Evolutionary conservation across 2,113 vertebrate species (phyloP).

Genomic region (Chaetorhynchus papuensis): DNA sequence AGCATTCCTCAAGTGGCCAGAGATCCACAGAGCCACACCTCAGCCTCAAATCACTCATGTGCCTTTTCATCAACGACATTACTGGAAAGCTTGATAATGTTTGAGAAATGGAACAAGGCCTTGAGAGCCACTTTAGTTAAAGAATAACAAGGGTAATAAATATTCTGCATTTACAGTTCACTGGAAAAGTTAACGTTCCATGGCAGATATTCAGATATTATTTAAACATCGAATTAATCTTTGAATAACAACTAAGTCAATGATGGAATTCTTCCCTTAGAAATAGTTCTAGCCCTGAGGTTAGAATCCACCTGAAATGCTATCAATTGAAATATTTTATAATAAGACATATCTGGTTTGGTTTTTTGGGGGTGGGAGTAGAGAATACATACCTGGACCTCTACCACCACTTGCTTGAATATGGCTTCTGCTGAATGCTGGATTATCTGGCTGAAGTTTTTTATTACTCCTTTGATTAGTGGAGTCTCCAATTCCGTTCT

Average conservation of each 20-base stretch:
- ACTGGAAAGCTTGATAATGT: background rate
- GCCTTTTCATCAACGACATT: background rate
- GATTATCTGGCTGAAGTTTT: constrained; percentile 71
- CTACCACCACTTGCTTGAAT: constrained; percentile 77
- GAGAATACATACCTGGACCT: constrained; percentile 77
- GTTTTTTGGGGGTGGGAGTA: fast-evolving
- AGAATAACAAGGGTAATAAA: background rate
- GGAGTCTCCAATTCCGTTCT: constrained; percentile 77
- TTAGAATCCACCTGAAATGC: background rate
- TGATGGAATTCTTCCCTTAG: background rate
- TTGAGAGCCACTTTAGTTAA: background rate
- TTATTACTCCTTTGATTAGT: constrained; percentile 67
- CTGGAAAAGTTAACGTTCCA: background rate
- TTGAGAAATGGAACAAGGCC: background rate
- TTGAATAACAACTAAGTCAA: background rate
- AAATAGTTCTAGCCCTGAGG: background rate
- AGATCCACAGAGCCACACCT: background rate
- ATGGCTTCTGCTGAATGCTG: constrained; percentile 72
- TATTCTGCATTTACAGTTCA: background rate
- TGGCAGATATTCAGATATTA: background rate
- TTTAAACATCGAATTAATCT: background rate
- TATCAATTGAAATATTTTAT: background rate
- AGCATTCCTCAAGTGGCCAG: background rate
- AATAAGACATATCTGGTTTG: fast-evolving
- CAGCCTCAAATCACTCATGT: background rate